Percentiles rank a stretch among this genome's conserved stretches.
Conservation (phyloP, 2,113 vertebrate species). For the Tragelaphus imberbis region DNA sequence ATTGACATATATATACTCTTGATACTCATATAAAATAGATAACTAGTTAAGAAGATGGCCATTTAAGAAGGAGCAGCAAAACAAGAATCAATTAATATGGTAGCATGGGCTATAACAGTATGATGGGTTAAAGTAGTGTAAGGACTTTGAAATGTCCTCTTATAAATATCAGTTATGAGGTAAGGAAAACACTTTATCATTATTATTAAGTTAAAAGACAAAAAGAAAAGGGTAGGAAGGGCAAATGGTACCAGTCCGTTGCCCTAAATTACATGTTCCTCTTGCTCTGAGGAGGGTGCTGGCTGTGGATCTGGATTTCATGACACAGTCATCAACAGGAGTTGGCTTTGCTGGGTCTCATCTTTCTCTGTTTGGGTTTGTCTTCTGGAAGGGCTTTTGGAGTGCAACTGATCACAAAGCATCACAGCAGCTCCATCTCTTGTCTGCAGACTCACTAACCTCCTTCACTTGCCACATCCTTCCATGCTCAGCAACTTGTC, state of each 20-base stretch:
- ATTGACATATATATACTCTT: not conserved
- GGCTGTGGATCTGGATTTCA: not conserved
- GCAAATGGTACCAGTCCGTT: not conserved
- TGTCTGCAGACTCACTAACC: not conserved
- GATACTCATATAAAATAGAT: not conserved
- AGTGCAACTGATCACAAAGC: not conserved
- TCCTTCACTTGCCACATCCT: accelerated
- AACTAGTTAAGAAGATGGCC: not conserved
- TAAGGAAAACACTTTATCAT: not conserved
- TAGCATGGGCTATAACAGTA: not conserved
- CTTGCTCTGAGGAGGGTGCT: not conserved
- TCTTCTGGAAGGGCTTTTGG: not conserved
- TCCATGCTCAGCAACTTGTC: not conserved
- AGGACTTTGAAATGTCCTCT: not conserved
- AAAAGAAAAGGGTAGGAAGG: not conserved
- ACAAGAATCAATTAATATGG: not conserved
- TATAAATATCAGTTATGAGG: not conserved
- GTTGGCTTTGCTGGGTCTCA: accelerated
- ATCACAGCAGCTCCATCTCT: not conserved
- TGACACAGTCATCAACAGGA: not conserved
- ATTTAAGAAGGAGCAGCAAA: not conserved
- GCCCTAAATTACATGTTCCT: not conserved
- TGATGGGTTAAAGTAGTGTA: not conserved
- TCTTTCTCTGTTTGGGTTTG: not conserved
- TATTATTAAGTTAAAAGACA: not conserved